Percentiles rank a stretch among this genome's conserved stretches.
Conservation (phyloP, 2,113 vertebrate genomes). For the Spizaetus ornatus region DNA sequence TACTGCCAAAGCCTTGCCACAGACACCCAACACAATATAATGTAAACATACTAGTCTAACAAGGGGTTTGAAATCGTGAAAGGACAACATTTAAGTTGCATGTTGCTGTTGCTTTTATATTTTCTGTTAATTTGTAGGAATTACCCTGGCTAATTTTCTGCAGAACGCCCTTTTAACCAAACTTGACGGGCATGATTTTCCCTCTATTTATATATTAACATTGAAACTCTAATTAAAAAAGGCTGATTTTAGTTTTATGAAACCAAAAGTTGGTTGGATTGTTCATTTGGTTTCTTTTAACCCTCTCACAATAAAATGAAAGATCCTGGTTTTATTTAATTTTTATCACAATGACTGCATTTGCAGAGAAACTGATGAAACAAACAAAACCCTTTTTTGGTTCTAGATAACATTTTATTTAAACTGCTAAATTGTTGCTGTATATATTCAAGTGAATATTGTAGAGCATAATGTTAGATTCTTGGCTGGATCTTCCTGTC, state of each 20-base stretch:
- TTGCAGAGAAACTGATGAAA: neutral
- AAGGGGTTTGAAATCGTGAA: neutral
- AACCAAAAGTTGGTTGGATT: neutral
- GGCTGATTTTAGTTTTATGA: neutral
- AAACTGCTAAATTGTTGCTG: neutral
- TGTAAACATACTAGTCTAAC: neutral
- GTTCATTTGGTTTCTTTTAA: neutral
- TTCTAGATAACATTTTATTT: neutral
- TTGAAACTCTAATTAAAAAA: neutral
- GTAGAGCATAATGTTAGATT: neutral
- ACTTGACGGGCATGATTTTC: neutral
- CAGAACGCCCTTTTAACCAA: neutral
- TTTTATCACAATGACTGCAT: accelerated
- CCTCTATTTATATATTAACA: neutral
- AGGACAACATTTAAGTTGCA: neutral
- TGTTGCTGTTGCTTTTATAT: neutral
- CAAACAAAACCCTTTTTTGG: neutral
- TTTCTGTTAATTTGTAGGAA: neutral
- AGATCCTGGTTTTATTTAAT: neutral
- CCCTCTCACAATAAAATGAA: neutral
- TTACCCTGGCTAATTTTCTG: neutral
- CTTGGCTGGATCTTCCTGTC: neutral
- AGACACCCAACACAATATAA: neutral
- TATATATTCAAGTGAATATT: neutral
- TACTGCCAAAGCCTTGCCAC: neutral